phyloP scores from a whole-genome alignment of 2,113 vertebrate species.

The Australoheros scitulus region DNA sequence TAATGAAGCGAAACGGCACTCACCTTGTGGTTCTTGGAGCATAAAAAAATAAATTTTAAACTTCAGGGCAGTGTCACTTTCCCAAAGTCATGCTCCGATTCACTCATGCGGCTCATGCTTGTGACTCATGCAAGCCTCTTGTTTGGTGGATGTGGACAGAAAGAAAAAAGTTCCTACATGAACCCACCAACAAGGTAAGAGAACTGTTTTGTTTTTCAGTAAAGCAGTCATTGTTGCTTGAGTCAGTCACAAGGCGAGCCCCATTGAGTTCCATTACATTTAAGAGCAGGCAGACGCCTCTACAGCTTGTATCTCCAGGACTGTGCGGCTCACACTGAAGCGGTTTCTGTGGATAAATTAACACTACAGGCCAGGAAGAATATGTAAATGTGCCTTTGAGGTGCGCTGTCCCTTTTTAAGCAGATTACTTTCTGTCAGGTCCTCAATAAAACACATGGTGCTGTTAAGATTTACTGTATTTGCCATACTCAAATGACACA shows the following conservation, averaged over 20 bases:
- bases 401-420: not conserved
- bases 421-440: slow-evolving; percentile 48
- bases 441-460: slow-evolving; percentile 42
- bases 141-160: not conserved
- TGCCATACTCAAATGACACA: slow-evolving; percentile 17
- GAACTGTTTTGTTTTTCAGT: not conserved
- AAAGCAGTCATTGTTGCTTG: not conserved
- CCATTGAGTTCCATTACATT: not conserved
- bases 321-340: no score
- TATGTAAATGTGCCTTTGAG: not conserved
- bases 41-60: not conserved
- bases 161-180: not conserved
- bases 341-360: not conserved
- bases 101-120: not conserved
- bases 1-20: not conserved
- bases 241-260: not conserved
- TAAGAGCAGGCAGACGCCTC: not conserved
- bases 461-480: slow-evolving; percentile 40
- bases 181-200: rapidly evolving
- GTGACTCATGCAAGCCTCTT: not conserved
- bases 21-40: not conserved
- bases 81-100: rapidly evolving
- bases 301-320: not conserved
- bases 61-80: not conserved
- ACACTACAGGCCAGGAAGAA: not conserved